Conservation (phyloP, 2,888 invertebrate species). For the Encarsia formosa region DNA sequence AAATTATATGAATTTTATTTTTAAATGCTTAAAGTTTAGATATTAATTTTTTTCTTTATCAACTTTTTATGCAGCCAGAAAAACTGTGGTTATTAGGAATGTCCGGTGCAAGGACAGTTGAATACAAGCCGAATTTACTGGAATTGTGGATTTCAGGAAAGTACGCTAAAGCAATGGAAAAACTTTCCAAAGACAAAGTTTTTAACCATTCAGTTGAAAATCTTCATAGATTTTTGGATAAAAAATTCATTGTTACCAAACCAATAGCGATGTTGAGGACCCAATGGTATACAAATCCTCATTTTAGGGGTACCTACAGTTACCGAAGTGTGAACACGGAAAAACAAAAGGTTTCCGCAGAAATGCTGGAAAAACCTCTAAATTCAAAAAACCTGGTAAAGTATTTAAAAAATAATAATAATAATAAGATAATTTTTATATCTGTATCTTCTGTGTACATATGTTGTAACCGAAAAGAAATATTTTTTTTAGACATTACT, state of each 20-base stretch:
- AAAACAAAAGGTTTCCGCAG: slow-evolving; percentile 50
- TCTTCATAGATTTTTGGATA: slow-evolving; percentile 55
- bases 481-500: slow-evolving; percentile 51
- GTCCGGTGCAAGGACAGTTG: slow-evolving; percentile 60
- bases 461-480: too few species aligned
- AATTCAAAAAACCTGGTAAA: slow-evolving; percentile 20
- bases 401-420: too few species aligned
- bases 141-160: slow-evolving; percentile 64
- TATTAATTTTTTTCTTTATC: too few species aligned
- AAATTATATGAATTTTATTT: neutral
- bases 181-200: slow-evolving; percentile 54
- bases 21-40: neutral
- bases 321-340: slow-evolving; percentile 57
- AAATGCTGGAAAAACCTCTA: slow-evolving; percentile 56
- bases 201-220: slow-evolving; percentile 52
- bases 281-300: slow-evolving; percentile 65
- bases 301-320: slow-evolving; percentile 69
- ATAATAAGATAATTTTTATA: too few species aligned
- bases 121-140: slow-evolving; percentile 60
- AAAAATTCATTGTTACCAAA: slow-evolving; percentile 52
- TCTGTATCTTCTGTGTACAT: too few species aligned
- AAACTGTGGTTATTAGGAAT: slow-evolving; percentile 62
- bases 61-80: slow-evolving; percentile 34
- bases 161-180: slow-evolving; percentile 61
- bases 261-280: slow-evolving; percentile 59